Percentiles rank a stretch among this genome's conserved stretches.
Evolutionary conservation across 1,140 invertebrate genomes (phyloP).

Genomic region (Agraylea sexmaculata): DNA sequence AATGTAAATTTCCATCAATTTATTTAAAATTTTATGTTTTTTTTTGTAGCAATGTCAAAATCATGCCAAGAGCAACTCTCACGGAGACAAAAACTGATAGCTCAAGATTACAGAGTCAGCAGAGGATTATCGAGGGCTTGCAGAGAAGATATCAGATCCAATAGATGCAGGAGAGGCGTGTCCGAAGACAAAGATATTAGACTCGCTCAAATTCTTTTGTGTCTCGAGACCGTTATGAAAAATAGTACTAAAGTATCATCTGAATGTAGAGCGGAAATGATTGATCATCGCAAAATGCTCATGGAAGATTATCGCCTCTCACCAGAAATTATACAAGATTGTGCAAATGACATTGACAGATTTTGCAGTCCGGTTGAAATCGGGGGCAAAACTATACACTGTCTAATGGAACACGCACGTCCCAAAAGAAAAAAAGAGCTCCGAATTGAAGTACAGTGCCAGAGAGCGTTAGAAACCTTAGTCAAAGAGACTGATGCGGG

Average conservation of each 20-base stretch:
- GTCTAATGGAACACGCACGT: constrained; percentile 84
- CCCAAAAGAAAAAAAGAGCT: constrained; percentile 45
- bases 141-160: constrained; percentile 76
- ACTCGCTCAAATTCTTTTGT: constrained; percentile 83
- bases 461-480: constrained; percentile 60
- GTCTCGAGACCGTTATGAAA: constrained; percentile 76
- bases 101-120: constrained; percentile 83
- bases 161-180: constrained; percentile 62
- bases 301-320: constrained; percentile 88
- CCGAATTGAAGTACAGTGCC: constrained; percentile 53
- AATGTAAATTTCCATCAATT: background rate
- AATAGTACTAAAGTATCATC: constrained; percentile 59
- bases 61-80: constrained; percentile 77
- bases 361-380: constrained; percentile 62
- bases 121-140: constrained; percentile 81
- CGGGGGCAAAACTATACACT: constrained; percentile 87
- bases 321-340: constrained; percentile 82
- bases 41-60: constrained; percentile 42
- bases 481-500: constrained; percentile 72
- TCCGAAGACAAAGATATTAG: constrained; percentile 72
- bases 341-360: constrained; percentile 71
- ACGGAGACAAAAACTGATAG: constrained; percentile 75
- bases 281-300: constrained; percentile 77
- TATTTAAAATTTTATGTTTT: background rate
- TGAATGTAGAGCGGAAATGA: constrained; percentile 79